Evolutionary conservation across 1,140 invertebrate species (phyloP).

Genomic region (Elymnias hypermnestra): DNA sequence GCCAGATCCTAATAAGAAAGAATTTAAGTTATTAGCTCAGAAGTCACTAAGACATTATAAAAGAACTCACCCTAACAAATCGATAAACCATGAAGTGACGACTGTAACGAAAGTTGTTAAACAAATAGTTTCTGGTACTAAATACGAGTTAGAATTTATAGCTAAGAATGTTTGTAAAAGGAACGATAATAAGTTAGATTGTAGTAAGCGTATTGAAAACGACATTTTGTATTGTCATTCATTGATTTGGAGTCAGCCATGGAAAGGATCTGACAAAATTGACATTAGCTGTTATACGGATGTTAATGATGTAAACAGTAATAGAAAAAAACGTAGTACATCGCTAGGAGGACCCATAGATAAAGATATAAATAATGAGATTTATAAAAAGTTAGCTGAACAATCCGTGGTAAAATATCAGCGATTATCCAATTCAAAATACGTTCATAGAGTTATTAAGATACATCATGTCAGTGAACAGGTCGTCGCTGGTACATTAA

Average conservation of each 20-base stretch:
- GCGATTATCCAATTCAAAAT: conserved; percentile 22
- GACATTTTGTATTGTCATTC: conserved; percentile 35
- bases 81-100: conserved; percentile 34
- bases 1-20: conserved; percentile 31
- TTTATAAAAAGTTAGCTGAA: conserved; percentile 19
- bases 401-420: conserved; percentile 26
- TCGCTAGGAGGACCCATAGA: conserved; percentile 1
- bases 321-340: conserved; percentile 13
- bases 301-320: conserved; percentile 10
- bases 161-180: conserved; percentile 11
- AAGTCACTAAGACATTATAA: conserved; percentile 41
- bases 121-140: conserved; percentile 33
- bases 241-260: conserved; percentile 37
- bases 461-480: conserved; percentile 27
- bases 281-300: conserved; percentile 28
- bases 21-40: conserved; percentile 40
- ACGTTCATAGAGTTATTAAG: conserved; percentile 30
- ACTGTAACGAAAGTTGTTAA: conserved; percentile 33
- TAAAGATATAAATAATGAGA: conserved; percentile 16
- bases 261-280: conserved; percentile 33
- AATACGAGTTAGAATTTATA: conserved; percentile 42
- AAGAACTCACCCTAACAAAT: conserved; percentile 16
- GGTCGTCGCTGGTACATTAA: conserved; percentile 28
- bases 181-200: neutral
- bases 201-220: conserved; percentile 10